These are phyloP conservation scores for Theodoxus fluviatilis DNA, from an alignment of 2,888 invertebrate species.

Conservation along the genomic window DNA sequence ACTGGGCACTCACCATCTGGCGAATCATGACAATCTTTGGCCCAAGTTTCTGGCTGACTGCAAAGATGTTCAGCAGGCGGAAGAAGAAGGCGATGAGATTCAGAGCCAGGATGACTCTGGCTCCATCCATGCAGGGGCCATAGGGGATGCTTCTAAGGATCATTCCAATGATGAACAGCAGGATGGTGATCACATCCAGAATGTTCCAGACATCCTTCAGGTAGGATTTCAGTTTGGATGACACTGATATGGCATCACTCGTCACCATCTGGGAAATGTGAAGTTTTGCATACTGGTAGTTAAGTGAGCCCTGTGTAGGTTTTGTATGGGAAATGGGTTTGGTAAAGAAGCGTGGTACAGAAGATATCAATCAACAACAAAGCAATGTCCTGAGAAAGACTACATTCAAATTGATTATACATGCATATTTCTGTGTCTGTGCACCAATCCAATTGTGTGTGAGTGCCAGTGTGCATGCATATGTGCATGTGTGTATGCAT, in stretches of 20 bases:
- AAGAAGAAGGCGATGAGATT: constrained; percentile 63
- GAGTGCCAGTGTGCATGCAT: no score
- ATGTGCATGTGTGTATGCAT: no score
- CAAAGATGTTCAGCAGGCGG: constrained; percentile 62
- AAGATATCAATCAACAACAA: no score
- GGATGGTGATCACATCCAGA: constrained; percentile 57
- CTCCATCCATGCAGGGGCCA: constrained; percentile 50
- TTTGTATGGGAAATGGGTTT: no score
- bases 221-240: constrained; percentile 56
- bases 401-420: no score
- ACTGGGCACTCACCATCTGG: constrained; percentile 62
- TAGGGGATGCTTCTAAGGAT: constrained; percentile 51
- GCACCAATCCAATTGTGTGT: no score
- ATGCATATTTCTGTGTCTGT: no score
- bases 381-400: no score
- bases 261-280: constrained; percentile 36
- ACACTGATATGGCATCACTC: constrained; percentile 37
- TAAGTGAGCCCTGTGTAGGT: no score
- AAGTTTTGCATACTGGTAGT: no score
- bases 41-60: constrained; percentile 61
- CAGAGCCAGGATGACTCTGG: constrained; percentile 62
- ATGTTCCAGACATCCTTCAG: constrained; percentile 63
- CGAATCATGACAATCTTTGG: constrained; percentile 65
- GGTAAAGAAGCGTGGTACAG: no score
- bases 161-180: constrained; percentile 56